Base-by-base conservation (phyloP, 2,113 vertebrate genomes). In the Pseudois nayaur region DNA sequence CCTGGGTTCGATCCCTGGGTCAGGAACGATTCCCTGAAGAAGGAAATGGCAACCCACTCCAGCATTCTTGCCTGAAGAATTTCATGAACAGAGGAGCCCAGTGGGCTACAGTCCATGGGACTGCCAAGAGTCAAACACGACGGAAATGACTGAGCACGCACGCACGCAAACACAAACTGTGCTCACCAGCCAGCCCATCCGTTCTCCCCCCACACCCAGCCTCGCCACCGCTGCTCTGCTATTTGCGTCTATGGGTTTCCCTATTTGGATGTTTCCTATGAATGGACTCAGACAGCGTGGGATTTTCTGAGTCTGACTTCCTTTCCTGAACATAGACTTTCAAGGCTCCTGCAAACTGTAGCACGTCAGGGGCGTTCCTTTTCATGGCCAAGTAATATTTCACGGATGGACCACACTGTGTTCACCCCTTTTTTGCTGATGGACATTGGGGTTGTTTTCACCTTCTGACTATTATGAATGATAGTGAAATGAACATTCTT, bases 151-250 rank as follows among this genome's bases (percentile, higher is more conserved):
- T 71, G 40, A 43, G 71, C 5, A 12, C 0, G 5, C 11, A 7
- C 0, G 3, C 36, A 40, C 1, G 1, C 36, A 7, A 2, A 27
- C 40, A 7, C 23, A 43, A 14, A 25, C 55, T 0, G 0, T 13
- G 43, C 55, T 23, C 36, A 1, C 21, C 2, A 2, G 16, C 27
- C 1, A 6, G 2, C 40, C 50, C 0, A 1, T 40, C 67, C 19
- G 6, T 40, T 13, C 19, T 23, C 5, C 50, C 81, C 57, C 23
- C 0, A 0, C 5, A 2, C n/a, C 21, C 1, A 17, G 74, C 21
- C 33, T n/a, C 1, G 4, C 13, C 11, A 17, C 31, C 13, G 1
- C 0, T 1, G 10, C 17, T n/a, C 40, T 13, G 31, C 36, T 17
- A 0, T 29, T 43, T 43, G 3, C 19, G 0, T 40, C 74, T 8